phyloP scores from a whole-genome alignment of 2,113 vertebrate genomes.

The Cyphomyrus discorhynchus region DNA sequence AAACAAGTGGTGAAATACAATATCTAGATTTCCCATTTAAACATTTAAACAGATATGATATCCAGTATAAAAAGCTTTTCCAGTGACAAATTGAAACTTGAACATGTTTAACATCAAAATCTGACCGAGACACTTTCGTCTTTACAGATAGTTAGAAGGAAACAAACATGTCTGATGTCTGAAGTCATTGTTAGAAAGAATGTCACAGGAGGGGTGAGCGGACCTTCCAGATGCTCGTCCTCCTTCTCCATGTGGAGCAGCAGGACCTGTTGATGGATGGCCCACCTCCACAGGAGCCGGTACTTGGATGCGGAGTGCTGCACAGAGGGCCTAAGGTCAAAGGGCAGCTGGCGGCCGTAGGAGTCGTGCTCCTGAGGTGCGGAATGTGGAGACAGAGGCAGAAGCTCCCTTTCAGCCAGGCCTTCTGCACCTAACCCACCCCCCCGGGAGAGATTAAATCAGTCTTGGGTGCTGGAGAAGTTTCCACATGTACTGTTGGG shows the following conservation, averaged over 20 bases:
- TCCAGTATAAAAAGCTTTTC: background rate
- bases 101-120: background rate
- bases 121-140: background rate
- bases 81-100: background rate
- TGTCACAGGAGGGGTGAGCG: background rate
- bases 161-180: background rate
- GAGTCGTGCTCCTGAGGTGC: constrained; percentile 63
- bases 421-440: constrained; percentile 54
- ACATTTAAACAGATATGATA: background rate
- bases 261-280: constrained; percentile 92
- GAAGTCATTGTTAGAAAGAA: background rate
- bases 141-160: background rate
- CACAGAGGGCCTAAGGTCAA: constrained; percentile 49
- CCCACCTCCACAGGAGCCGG: constrained; percentile 83
- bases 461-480: background rate
- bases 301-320: constrained; percentile 71
- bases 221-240: constrained; percentile 90
- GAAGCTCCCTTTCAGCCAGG: constrained; percentile 70
- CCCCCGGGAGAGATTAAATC: background rate
- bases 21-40: background rate
- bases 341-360: constrained; percentile 48
- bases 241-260: constrained; percentile 96
- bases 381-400: constrained; percentile 80
- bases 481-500: background rate
- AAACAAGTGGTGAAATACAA: background rate